Evolutionary conservation across 2,888 invertebrate species (phyloP).

Genomic region (Aphodius granarius): DNA sequence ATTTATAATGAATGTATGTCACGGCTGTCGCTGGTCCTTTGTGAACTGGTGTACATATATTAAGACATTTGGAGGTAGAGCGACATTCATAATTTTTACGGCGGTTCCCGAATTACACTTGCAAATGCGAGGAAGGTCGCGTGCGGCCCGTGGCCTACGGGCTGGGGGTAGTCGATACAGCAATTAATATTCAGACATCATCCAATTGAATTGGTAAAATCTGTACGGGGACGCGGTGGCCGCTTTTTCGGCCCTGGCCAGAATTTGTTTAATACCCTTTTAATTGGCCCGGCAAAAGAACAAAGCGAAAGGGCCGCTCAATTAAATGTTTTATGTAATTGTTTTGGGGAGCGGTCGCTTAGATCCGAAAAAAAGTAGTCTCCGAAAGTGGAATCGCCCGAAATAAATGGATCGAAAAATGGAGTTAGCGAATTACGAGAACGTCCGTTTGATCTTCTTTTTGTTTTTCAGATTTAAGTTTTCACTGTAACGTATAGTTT

Average conservation of each 20-base stretch:
- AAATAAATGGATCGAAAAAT: background rate
- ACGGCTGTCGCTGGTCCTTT: constrained; percentile 2
- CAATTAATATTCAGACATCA: background rate
- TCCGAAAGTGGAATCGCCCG: background rate
- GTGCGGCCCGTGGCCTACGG: background rate
- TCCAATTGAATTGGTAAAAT: background rate
- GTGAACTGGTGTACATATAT: constrained; percentile 3
- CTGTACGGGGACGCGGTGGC: background rate
- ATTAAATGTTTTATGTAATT: background rate
- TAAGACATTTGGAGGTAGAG: constrained; percentile 6
- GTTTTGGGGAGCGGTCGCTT: background rate
- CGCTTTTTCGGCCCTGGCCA: background rate
- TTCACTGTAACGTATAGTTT: too few relatives aligned
- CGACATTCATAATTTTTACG: constrained; percentile 11
- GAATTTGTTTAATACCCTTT: constrained; percentile 1
- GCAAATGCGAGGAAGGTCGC: constrained; percentile 8
- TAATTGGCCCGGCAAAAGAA: background rate
- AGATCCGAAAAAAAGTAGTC: background rate
- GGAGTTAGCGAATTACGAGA: background rate
- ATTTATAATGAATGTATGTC: constrained; percentile 4
- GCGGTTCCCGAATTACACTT: background rate
- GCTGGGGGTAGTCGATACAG: background rate
- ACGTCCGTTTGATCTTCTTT: background rate
- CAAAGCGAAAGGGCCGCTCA: background rate
- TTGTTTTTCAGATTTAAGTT: background rate